Base-by-base conservation (phyloP, 2,888 invertebrate species). In the Pachymerium ferrugineum region DNA sequence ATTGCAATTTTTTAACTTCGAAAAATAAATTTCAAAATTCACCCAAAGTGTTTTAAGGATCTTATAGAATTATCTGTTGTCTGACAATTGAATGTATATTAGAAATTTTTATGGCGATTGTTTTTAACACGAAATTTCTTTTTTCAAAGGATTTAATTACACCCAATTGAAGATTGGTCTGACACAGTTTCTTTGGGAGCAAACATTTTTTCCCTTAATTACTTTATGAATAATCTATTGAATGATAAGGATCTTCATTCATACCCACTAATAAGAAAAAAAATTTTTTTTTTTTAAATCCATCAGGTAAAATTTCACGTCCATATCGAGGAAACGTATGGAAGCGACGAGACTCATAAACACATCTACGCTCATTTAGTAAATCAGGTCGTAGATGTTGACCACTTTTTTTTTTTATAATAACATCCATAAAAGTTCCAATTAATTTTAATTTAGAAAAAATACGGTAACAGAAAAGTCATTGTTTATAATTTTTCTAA, bases 131-230 rank as follows among this genome's bases (percentile, higher is more conserved):
- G 16, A 47, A 22, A 16, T 8, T 47, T 16, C 22, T 19, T n/a
- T 16, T 47, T n/a, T n/a, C n/a, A n/a, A 16, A 42, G 22, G 19
- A 47, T 14, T 47, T 47, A 47, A 47, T 47, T 47, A 16, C 47
- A 16, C 6, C 19, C n/a, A 47, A 47, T 47, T 16, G 16, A 47
- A 8, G 19, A 47, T 47, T 47, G n/a, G 3, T 38, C 22, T 47
- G 47, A 47, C 47, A 47, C 47, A 47, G 47, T 47, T 47, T 47
- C 47, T 47, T 47, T 47, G 47, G 47, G 47, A 47, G 47, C 47
- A 47, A 42, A 42, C 16, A 42, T 42, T 42, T 14, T n/a, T n/a
- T n/a, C n/a, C n/a, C n/a, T n/a, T 16, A 8, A 47, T 47, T 47
- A 47, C 10, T 22, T 19, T n/a, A 16, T n/a, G 47, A 47, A 47